Percentiles rank a stretch among this genome's conserved stretches.
phyloP scores from a whole-genome alignment of 2,888 invertebrate genomes.

The Xestia rhomboidea region DNA sequence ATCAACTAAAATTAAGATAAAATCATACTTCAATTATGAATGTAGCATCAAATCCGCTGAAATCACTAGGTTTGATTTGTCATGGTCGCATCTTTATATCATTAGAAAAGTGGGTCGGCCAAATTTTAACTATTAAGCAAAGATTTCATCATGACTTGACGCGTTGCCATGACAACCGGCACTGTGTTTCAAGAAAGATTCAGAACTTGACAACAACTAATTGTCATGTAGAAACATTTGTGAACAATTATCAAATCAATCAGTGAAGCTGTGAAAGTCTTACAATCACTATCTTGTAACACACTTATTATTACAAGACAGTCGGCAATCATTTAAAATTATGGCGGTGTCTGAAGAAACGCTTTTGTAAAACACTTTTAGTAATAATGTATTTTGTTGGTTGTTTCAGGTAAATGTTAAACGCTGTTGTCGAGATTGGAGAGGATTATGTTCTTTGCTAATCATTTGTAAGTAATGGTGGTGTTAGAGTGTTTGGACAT shows the following conservation, averaged over 20 bases:
- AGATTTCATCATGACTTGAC: neutral
- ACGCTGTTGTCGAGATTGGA: conserved; percentile 18
- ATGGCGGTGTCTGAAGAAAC: conserved; percentile 26
- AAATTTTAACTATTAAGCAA: neutral
- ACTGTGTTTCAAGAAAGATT: conserved; percentile 4
- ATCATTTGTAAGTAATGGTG: conserved; percentile 1
- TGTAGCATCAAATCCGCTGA: neutral
- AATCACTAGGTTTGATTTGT: neutral
- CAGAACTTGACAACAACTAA: conserved; percentile 17
- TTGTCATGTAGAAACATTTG: conserved; percentile 26
- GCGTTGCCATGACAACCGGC: neutral
- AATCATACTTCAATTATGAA: neutral
- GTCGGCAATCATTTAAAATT: conserved; percentile 34
- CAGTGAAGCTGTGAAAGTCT: conserved; percentile 55
- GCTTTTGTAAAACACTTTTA: conserved; percentile 34
- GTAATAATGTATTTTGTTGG: conserved; percentile 36
- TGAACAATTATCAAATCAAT: conserved; percentile 58
- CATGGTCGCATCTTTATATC: neutral
- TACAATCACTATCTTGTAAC: conserved; percentile 47
- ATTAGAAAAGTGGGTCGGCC: neutral
- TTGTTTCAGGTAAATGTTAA: conserved; percentile 60
- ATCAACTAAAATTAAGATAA: neutral
- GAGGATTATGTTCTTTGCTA: conserved; percentile 1
- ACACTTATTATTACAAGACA: conserved; percentile 17
- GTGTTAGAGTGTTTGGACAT: conserved; percentile 5